Conservation (phyloP, 2,113 vertebrate genomes). For the Microtus oregoni region DNA sequence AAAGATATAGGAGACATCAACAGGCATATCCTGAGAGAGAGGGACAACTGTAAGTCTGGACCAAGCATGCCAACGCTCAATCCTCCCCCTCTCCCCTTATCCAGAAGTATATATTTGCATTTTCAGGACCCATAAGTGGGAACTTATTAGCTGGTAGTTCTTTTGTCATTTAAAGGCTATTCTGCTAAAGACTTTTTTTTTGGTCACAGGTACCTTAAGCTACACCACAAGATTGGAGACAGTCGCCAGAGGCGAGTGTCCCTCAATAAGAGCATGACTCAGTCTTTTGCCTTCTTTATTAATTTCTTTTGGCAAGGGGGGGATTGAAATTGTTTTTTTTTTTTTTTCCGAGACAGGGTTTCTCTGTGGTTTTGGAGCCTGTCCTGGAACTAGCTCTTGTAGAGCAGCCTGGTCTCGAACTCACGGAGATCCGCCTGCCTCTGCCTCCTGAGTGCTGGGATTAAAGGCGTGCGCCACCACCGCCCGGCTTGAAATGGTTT, state of each 20-base stretch:
- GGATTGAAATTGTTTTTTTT: neutral
- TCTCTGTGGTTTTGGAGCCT: too few species aligned
- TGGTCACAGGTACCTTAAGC: constrained; percentile 31
- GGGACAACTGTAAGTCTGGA: constrained; percentile 34
- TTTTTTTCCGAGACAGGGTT: too few species aligned
- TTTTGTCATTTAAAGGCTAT: constrained; percentile 31
- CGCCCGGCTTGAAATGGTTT: neutral
- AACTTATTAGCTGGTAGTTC: constrained; percentile 1
- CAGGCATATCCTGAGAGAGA: constrained; percentile 84
- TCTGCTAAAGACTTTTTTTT: constrained; percentile 3
- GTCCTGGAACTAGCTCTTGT: too few species aligned
- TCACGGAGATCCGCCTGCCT: too few species aligned
- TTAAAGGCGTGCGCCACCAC: too few species aligned
- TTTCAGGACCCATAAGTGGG: constrained; percentile 6
- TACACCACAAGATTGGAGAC: neutral
- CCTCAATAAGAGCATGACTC: neutral
- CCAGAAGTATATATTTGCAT: neutral
- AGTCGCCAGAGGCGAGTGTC: neutral
- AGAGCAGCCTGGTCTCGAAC: too few species aligned
- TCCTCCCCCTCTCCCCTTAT: neutral
- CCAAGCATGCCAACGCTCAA: neutral
- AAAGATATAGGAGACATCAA: constrained; percentile 89
- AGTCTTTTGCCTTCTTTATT: constrained; percentile 18
- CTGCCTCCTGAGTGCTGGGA: too few species aligned
- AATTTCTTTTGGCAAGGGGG: neutral